Base-by-base conservation (phyloP, 2,797 vertebrate species). In the Catostomus latipinnis region DNA sequence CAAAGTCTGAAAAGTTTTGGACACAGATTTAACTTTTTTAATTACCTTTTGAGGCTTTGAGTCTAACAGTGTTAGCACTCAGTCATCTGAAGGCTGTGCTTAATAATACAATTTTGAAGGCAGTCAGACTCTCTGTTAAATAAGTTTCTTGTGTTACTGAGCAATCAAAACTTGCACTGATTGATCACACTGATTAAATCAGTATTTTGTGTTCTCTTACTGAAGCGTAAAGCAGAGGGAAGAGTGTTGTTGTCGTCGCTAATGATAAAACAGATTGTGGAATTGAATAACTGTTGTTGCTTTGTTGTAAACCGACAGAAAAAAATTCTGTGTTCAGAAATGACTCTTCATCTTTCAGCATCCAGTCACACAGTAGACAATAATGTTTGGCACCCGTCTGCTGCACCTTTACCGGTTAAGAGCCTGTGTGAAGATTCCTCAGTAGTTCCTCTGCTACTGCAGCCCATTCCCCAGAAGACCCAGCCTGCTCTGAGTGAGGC, bases 401-500 rank as follows among this genome's bases (percentile, higher is more conserved):
- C 45, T 66, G 67, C 22, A 13, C 13, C 61, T 57, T 56, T 58
- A 48, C 45, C 22, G 34, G 14, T 8, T 56, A 74, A 76, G 58
- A 62, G 18, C 11, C 48, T 68, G 11, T 73, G 2, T 34, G 34
- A 34, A 1, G 34, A 34, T 34, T 34, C 34, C 34, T 34, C 34
- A 13, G 6, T 76, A 50, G 1, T 71, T 11, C 63, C 80, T 34
- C 77, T 83, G 4, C 67, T 80, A 62, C 75, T 75, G 13, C 73
- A 63, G 67, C 69, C 73, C 18, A 67, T 18, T 83, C 69, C 82
- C 61, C 56, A 78, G 12, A 86, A 81, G 71, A 78, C 60, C 18
- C 88, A 83, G 0, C 83, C 85, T 62, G 75, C 74, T 58, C 87
- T 89, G 54, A 84, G 86, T 10, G 71, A 91, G 13, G 85, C 88